Evolutionary conservation across 2,888 invertebrate species (phyloP).

Genomic region (Atherix ibis): DNA sequence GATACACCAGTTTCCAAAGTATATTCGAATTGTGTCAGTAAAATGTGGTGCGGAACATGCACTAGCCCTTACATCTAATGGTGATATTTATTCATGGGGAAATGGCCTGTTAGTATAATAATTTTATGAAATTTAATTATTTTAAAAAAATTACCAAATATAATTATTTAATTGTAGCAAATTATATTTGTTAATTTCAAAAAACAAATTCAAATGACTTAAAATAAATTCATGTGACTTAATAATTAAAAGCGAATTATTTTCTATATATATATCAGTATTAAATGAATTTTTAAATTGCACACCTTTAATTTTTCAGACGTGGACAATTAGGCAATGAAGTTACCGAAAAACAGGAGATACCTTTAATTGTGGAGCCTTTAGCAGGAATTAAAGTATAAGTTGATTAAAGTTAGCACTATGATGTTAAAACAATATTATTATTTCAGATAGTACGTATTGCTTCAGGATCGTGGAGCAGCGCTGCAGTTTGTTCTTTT

Average conservation of each 20-base stretch:
- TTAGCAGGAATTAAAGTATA: slow-evolving; percentile 56
- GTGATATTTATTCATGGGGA: slow-evolving; percentile 69
- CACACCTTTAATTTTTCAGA: slow-evolving; percentile 36
- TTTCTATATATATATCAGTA: too few species aligned
- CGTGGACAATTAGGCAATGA: slow-evolving; percentile 78
- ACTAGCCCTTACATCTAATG: slow-evolving; percentile 49
- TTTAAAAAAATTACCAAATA: not conserved
- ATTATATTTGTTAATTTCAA: too few species aligned
- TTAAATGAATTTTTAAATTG: too few species aligned
- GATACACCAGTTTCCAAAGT: slow-evolving; percentile 36
- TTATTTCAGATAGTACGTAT: slow-evolving; percentile 36
- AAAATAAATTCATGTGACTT: too few species aligned
- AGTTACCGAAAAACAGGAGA: slow-evolving; percentile 38
- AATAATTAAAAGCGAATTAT: too few species aligned
- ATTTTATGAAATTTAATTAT: slow-evolving; percentile 5
- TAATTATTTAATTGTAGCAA: slow-evolving; percentile 1
- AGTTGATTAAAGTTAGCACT: too few species aligned
- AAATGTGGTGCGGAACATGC: slow-evolving; percentile 71
- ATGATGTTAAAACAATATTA: too few species aligned
- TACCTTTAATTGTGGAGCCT: slow-evolving; percentile 52
- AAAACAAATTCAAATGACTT: too few species aligned
- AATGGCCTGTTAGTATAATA: slow-evolving; percentile 69
- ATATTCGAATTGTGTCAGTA: slow-evolving; percentile 43
- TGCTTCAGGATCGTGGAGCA: slow-evolving; percentile 82
- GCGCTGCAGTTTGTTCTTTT: slow-evolving; percentile 55